Evolutionary conservation across 2,113 vertebrate genomes (phyloP), one percentile per base, ranked within the genome.

Genomic region (Peromyscus polionotus): DNA sequence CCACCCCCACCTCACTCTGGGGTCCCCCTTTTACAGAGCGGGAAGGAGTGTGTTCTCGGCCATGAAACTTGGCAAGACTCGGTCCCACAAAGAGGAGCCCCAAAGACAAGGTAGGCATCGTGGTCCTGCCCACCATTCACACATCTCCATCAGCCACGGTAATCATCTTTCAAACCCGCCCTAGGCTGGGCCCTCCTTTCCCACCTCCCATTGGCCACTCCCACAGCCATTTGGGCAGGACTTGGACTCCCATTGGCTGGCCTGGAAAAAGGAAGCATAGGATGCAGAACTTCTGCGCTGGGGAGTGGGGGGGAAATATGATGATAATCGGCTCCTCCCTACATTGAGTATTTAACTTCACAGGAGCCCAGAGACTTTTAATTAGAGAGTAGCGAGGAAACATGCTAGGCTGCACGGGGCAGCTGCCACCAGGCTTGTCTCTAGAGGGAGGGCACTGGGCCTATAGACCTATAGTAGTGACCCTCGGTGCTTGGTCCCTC

Each of bases 11-110:
- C 84, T 95, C 42, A 67, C 45, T 65, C 73, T 51, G 67, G 8
- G 63, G 39, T 28, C 45, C 39, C 83, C 33, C 81, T 88, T 96
- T 42, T 59, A 36, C 97, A 98, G 98, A 97, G 97, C 97, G 14
- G 97, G 98, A 61, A 98, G 96, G 67, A 97, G 97, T 20, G 98
- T 98, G 48, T 98, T 98, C 92, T 98, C 98, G 0, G 98, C 97
- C 96, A 98, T 98, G 98, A 98, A 98, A 94, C 98, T 98, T 13
- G 97, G 98, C 93, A 98, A 97, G 96, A 96, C 42, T 68, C 89
- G 98, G 61, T 3, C 59, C 61, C 97, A 98, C 97, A 98, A 98
- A 65, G 98, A 98, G 65, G 97, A 98, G 39, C 39, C 87, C 51
- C 98, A 95, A n/a, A 96, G 94, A 91, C 96, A 84, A 97, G 98